phyloP scores from a whole-genome alignment of 2,797 vertebrate genomes.

The Arnoldichthys spilopterus region DNA sequence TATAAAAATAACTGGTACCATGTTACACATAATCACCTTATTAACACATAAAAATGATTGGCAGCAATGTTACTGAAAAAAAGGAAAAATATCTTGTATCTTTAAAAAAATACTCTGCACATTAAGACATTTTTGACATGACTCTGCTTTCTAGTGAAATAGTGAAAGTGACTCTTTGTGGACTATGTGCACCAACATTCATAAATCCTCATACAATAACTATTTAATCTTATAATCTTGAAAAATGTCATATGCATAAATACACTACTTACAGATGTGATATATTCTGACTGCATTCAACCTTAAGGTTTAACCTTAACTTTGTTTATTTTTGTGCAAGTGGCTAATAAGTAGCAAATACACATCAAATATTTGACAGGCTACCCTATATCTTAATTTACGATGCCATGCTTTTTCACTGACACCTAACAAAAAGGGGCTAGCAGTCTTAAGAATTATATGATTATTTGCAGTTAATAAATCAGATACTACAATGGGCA shows the following conservation, averaged over 20 bases:
- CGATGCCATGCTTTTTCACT: not conserved
- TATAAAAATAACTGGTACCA: constrained; percentile 1
- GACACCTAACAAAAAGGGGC: not conserved
- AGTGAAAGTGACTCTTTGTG: no score
- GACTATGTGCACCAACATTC: constrained; percentile 16
- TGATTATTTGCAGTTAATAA: constrained; percentile 38
- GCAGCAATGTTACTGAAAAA: constrained; percentile 21
- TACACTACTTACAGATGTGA: constrained; percentile 27
- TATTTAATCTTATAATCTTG: constrained; percentile 16
- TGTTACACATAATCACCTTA: constrained; percentile 10
- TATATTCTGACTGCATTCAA: constrained; percentile 26
- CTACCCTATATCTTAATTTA: not conserved
- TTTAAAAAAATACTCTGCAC: constrained; percentile 26
- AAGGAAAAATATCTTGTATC: not conserved
- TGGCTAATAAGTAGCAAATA: not conserved
- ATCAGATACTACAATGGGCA: not conserved
- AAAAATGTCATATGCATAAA: constrained; percentile 20
- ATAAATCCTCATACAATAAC: not conserved
- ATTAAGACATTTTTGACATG: constrained; percentile 17
- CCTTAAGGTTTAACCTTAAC: not conserved
- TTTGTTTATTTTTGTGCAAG: not conserved
- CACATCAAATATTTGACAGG: not conserved
- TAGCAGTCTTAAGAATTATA: not conserved
- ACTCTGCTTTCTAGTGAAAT: constrained; percentile 5
- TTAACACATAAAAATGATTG: constrained; percentile 20